phyloP scores from a whole-genome alignment of 1,140 invertebrate genomes.

The Lethocerus indicus region DNA sequence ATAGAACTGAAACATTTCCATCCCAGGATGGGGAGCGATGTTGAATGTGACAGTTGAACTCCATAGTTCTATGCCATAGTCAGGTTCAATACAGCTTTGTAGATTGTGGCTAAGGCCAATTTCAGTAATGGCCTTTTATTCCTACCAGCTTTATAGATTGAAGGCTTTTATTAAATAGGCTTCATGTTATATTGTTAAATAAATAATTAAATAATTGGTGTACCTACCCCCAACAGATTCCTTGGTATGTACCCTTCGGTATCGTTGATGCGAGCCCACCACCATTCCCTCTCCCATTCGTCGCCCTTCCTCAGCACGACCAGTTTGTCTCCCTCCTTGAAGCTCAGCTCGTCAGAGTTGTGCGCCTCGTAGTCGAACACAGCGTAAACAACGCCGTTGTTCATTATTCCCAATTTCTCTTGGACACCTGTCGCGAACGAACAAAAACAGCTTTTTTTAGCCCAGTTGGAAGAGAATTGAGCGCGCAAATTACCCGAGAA shows the following conservation, averaged over 20 bases:
- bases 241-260: conserved; percentile 80
- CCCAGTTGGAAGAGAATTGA: too few relatives aligned
- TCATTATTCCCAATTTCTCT: conserved; percentile 90
- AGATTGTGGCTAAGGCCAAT: neutral
- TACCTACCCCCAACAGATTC: conserved; percentile 82
- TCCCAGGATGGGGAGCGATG: neutral
- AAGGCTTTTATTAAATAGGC: neutral
- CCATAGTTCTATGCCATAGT: neutral
- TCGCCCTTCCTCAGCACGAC: conserved; percentile 84
- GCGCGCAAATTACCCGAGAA: too few relatives aligned
- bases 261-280: conserved; percentile 68
- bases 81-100: neutral
- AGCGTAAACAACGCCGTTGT: conserved; percentile 79
- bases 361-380: conserved; percentile 90
- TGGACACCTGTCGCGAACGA: conserved; percentile 59
- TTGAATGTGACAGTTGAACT: neutral
- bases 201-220: conserved; percentile 10
- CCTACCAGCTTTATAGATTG: neutral
- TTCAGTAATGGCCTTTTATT: neutral
- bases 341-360: conserved; percentile 79
- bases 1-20: neutral
- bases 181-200: neutral
- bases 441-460: too few relatives aligned
- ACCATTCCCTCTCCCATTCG: conserved; percentile 88
- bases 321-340: conserved; percentile 71